These are phyloP conservation scores for Semibalanus balanoides DNA, from an alignment of 1,140 invertebrate genomes.

Conservation along the genomic window DNA sequence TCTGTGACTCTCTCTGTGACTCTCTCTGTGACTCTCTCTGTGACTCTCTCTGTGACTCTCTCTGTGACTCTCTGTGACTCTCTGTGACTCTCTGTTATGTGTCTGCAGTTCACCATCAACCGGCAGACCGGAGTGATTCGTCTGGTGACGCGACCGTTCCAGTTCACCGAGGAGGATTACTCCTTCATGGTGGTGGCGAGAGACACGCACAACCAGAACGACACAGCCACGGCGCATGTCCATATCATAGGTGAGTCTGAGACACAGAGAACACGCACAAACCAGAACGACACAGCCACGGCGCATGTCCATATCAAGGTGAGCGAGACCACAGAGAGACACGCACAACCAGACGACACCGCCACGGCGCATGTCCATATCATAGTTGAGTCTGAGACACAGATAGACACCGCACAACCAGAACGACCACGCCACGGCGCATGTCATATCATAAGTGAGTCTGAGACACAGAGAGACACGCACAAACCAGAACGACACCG, in stretches of 20 bases:
- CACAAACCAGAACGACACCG: neutral
- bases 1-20: too few species aligned
- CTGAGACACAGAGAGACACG: neutral
- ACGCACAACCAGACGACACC: neutral
- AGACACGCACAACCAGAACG: neutral
- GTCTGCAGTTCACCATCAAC: constrained; percentile 3
- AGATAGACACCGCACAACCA: neutral
- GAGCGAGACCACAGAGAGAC: neutral
- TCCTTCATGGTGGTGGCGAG: neutral
- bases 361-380: neutral
- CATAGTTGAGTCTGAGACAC: neutral
- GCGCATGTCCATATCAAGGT: neutral
- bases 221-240: neutral
- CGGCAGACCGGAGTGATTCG: neutral
- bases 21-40: too few species aligned
- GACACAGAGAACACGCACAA: neutral
- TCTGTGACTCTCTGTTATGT: neutral
- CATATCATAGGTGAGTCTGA: neutral
- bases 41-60: too few species aligned
- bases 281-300: neutral
- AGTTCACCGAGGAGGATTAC: neutral
- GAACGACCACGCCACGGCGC: neutral
- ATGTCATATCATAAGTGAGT: neutral
- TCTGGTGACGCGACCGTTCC: neutral
- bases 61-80: too few species aligned